These are phyloP conservation scores for Orchestes rusci DNA, from an alignment of 2,888 invertebrate genomes.

Conservation along the genomic window DNA sequence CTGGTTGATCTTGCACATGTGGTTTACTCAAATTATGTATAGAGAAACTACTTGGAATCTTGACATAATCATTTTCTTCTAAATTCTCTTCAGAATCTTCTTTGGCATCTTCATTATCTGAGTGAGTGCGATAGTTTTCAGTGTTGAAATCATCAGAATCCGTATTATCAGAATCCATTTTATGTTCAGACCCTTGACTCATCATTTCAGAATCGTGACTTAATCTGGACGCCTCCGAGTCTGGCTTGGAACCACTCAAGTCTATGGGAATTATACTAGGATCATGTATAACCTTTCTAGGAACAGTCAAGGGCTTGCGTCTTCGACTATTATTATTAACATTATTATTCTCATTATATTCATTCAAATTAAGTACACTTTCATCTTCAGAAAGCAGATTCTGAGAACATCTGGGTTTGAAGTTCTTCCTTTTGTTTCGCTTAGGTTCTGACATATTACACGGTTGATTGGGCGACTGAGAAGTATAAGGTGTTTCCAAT, in stretches of 20 bases:
- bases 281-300: constrained; percentile 34
- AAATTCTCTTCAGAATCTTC: constrained; percentile 35
- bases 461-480: constrained; percentile 25
- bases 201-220: constrained; percentile 18
- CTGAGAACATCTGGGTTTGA: constrained; percentile 63
- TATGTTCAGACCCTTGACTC: constrained; percentile 17
- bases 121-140: constrained; percentile 34
- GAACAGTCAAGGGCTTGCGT: constrained; percentile 35
- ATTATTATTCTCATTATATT: constrained; percentile 38
- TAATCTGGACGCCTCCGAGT: constrained; percentile 35
- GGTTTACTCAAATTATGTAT: constrained; percentile 43
- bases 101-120: constrained; percentile 43
- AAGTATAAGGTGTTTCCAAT: constrained; percentile 36
- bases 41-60: constrained; percentile 41
- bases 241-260: constrained; percentile 32
- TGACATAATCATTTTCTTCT: constrained; percentile 32
- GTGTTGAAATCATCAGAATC: constrained; percentile 35
- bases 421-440: constrained; percentile 71
- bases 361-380: constrained; percentile 29
- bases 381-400: constrained; percentile 30
- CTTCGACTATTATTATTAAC: constrained; percentile 35
- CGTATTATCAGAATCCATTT: constrained; percentile 33
- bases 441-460: constrained; percentile 51
- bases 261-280: constrained; percentile 39
- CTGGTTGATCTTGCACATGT: constrained; percentile 35